Evolutionary conservation across 2,888 invertebrate genomes (phyloP), one percentile per base, ranked within the genome.

Genomic region (Stegana nigrithorax): DNA sequence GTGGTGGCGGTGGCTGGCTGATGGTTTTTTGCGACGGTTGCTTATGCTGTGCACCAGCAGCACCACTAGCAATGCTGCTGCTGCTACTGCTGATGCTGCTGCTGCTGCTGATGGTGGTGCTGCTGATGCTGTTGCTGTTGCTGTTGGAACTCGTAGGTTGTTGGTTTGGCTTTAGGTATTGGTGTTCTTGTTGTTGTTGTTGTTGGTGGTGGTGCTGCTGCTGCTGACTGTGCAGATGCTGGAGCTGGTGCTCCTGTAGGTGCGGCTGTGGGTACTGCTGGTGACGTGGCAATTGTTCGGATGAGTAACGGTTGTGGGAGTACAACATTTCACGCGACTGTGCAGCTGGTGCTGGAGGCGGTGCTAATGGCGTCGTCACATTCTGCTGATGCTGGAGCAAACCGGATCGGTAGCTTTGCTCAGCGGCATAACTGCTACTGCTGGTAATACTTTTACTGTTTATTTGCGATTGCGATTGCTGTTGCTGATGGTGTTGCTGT

Each of bases 281-380:
- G 27, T 67, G 66, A 32, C 61, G 66, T 50, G 61, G 67, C 59
- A 67, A 66, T 27, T 64, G 32, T 36, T 44, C 64, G 14, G n/a
- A n/a, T n/a, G n/a, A n/a, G n/a, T 67, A 68, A 67, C 72, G 82
- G 75, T 72, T 81, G 72, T 81, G 84, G 84, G 84, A 84, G 84
- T 83, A 84, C 84, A 84, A 84, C 85, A 84, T 84, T 83, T 84
- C 83, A 70, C 77, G 71, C 67, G 72, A 77, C 74, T 71, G 79
- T 66, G 68, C 65, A 59, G 70, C 60, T 65, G 62, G 73, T 67
- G 74, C 68, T 63, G 72, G 67, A 62, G 72, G 64, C 50, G 78
- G 69, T 68, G 71, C 72, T 67, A 74, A 63, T 32, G 72, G 71
- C 51, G 72, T 65, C 64, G 62, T 66, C 47, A 32, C 59, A 29